Percentiles rank a stretch among this genome's conserved stretches.
Conservation (phyloP, 1,140 invertebrate genomes). For the Tetramorium simillimum region DNA sequence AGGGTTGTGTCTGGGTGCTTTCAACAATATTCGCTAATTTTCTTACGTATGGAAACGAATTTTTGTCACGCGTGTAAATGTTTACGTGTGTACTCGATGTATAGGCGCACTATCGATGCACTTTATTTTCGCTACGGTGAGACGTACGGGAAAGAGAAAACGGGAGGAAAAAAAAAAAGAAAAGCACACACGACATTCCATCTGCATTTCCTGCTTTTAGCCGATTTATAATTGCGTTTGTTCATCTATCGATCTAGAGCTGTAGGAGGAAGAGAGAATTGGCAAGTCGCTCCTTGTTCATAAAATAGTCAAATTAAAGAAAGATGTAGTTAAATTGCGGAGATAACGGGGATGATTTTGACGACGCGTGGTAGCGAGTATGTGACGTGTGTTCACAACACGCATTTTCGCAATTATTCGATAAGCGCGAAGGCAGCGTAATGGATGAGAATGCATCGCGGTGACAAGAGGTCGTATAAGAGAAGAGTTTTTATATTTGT, state of each 20-base stretch:
- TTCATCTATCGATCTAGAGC: not conserved
- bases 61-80: conserved; percentile 42
- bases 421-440: conserved; percentile 28
- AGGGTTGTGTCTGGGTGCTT: conserved; percentile 63
- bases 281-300: conserved; percentile 5
- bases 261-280: conserved; percentile 1
- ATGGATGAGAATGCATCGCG: conserved; percentile 44
- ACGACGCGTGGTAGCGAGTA: conserved; percentile 15
- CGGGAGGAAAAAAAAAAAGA: not conserved
- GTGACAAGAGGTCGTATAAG: conserved; percentile 66
- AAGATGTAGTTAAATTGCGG: not conserved
- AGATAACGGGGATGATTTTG: not conserved
- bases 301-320: conserved; percentile 7
- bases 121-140: conserved; percentile 68
- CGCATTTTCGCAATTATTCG: not conserved
- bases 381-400: not conserved
- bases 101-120: conserved; percentile 63
- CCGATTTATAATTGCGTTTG: not conserved
- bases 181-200: conserved; percentile 58
- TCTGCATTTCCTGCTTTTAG: conserved; percentile 50
- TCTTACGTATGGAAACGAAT: not conserved
- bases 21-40: conserved; percentile 61
- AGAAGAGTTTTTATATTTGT: conserved; percentile 83
- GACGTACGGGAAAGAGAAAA: conserved; percentile 4
- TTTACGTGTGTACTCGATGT: conserved; percentile 67